These are phyloP conservation scores for Drosophila anceps DNA, from an alignment of 2,888 invertebrate genomes.

Conservation along the genomic window DNA sequence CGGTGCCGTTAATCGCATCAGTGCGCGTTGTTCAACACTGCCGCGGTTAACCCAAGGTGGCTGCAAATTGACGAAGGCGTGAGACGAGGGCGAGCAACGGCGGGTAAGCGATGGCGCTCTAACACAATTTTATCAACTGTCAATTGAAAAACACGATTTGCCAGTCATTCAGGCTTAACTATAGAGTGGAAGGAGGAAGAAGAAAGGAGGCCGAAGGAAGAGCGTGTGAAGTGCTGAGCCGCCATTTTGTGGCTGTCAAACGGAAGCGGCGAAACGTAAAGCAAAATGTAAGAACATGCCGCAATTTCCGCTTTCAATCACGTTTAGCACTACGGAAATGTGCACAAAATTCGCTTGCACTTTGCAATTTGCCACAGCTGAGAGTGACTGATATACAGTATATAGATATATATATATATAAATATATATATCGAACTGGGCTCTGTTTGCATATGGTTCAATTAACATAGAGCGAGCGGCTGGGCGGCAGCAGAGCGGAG, in stretches of 20 bases:
- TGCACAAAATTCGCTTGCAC: slow-evolving; percentile 50
- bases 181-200: not conserved
- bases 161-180: slow-evolving; percentile 50
- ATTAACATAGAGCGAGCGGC: slow-evolving; percentile 12
- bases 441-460: slow-evolving; percentile 39
- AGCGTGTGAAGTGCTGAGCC: slow-evolving; percentile 29
- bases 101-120: slow-evolving; percentile 7
- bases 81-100: not conserved
- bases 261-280: slow-evolving; percentile 56
- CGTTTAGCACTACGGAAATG: slow-evolving; percentile 69
- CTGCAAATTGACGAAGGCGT: not conserved
- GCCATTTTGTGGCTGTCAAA: slow-evolving; percentile 66
- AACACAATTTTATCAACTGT: slow-evolving; percentile 75
- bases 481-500: not conserved
- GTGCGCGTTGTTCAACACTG: slow-evolving; percentile 53
- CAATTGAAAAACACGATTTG: slow-evolving; percentile 74
- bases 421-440: not conserved
- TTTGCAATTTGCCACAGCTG: slow-evolving; percentile 10
- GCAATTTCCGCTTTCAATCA: slow-evolving; percentile 77
- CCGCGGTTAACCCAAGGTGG: slow-evolving; percentile 20
- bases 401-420: not conserved
- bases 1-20: slow-evolving; percentile 55
- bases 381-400: not conserved
- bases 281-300: slow-evolving; percentile 51
- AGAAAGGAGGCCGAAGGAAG: not conserved